phyloP scores from a whole-genome alignment of 2,797 vertebrate species.

The Eospalax fontanierii region DNA sequence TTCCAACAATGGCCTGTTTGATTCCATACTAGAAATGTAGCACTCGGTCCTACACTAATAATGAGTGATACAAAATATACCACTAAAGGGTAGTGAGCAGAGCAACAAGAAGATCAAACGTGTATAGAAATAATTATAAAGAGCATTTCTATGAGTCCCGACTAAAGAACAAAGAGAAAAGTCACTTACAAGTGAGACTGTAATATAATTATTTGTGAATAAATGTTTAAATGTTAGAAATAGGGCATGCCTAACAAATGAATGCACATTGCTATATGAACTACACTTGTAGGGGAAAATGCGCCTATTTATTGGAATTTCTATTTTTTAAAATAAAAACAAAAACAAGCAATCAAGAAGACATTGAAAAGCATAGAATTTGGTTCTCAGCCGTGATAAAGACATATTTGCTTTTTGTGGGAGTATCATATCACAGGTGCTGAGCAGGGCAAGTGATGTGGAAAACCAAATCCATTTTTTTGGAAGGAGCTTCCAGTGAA shows the following conservation, averaged over 20 bases:
- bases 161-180: background rate
- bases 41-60: background rate
- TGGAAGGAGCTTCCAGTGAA: background rate
- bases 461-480: background rate
- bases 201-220: background rate
- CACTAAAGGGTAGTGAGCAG: background rate
- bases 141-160: background rate
- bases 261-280: background rate
- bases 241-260: background rate
- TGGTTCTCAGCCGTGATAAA: background rate
- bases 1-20: background rate
- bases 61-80: background rate
- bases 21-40: background rate
- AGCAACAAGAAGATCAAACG: background rate
- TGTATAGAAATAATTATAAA: background rate
- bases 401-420: background rate
- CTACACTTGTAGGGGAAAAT: background rate
- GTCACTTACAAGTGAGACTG: background rate
- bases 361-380: background rate
- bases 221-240: background rate
- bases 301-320: background rate
- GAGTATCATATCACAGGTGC: background rate
- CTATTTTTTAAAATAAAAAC: background rate
- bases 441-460: background rate
- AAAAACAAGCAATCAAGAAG: background rate